These are phyloP conservation scores for Catocala fraxini DNA, from an alignment of 2,888 invertebrate genomes.

Conservation along the genomic window DNA sequence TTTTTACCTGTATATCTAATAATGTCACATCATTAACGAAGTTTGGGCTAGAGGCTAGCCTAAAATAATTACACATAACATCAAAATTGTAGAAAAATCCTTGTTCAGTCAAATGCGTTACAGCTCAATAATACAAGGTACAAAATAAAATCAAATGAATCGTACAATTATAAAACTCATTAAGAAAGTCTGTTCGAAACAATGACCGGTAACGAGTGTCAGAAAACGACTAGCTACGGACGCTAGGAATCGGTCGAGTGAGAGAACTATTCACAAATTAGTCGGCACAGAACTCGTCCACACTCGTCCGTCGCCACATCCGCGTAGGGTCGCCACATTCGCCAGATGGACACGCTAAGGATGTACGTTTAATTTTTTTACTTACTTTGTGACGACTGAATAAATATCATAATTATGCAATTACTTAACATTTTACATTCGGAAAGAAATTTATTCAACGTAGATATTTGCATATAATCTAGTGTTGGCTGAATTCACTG, in stretches of 20 bases:
- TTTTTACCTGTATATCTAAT: no score
- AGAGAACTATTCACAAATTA: slow-evolving; percentile 78
- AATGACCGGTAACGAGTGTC: slow-evolving; percentile 64
- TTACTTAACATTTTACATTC: no score
- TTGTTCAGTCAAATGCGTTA: no score
- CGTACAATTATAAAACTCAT: slow-evolving; percentile 38
- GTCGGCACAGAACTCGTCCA: slow-evolving; percentile 69
- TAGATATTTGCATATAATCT: no score
- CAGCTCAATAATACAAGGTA: neutral
- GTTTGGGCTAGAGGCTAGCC: no score
- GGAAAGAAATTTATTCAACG: no score
- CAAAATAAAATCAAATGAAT: slow-evolving; percentile 26
- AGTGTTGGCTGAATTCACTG: no score
- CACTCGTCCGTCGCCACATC: slow-evolving; percentile 70
- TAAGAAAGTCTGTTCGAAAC: slow-evolving; percentile 45
- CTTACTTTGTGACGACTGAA: neutral
- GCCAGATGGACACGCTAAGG: slow-evolving; percentile 38
- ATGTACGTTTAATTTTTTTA: slow-evolving; percentile 6
- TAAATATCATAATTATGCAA: no score
- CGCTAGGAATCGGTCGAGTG: slow-evolving; percentile 62
- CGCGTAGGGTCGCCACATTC: slow-evolving; percentile 55
- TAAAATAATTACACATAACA: no score
- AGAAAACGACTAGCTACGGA: slow-evolving; percentile 64
- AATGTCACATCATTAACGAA: no score
- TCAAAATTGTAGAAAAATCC: no score